Evolutionary conservation across 2,113 vertebrate species (phyloP).

Genomic region (Daboia siamensis): DNA sequence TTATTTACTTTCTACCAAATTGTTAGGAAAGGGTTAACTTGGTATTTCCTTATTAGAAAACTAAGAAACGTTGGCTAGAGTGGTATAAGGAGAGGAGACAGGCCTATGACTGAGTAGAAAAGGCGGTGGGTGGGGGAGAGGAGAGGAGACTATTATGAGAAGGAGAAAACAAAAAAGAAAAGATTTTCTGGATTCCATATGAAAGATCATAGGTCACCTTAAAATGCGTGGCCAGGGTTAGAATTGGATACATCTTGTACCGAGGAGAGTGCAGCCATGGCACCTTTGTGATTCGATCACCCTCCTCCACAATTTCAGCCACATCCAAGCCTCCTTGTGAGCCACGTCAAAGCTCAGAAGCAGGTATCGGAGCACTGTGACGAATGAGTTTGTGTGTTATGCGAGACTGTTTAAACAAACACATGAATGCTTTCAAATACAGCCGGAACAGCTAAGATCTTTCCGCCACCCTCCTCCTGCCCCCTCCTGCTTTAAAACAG

Average conservation of each 20-base stretch:
- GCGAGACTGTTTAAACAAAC: slow-evolving; percentile 73
- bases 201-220: background rate
- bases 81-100: background rate
- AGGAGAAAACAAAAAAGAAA: background rate
- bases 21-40: background rate
- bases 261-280: background rate
- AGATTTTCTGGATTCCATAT: background rate
- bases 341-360: slow-evolving; percentile 45
- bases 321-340: slow-evolving; percentile 2
- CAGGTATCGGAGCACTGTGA: slow-evolving; percentile 68
- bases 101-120: background rate
- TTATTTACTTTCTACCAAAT: background rate
- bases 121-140: background rate
- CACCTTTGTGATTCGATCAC: slow-evolving; percentile 41
- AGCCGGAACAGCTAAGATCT: slow-evolving; percentile 67
- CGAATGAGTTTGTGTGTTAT: slow-evolving; percentile 66
- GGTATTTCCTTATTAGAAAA: background rate
- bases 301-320: slow-evolving; percentile 29
- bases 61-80: background rate
- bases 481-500: slow-evolving; percentile 62
- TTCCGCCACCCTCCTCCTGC: slow-evolving; percentile 3
- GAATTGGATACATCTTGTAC: background rate
- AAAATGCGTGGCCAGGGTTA: background rate
- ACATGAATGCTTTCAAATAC: slow-evolving; percentile 64
- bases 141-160: background rate